Base-by-base conservation (phyloP, 2,113 vertebrate genomes). In the Scytalopus superciliaris region DNA sequence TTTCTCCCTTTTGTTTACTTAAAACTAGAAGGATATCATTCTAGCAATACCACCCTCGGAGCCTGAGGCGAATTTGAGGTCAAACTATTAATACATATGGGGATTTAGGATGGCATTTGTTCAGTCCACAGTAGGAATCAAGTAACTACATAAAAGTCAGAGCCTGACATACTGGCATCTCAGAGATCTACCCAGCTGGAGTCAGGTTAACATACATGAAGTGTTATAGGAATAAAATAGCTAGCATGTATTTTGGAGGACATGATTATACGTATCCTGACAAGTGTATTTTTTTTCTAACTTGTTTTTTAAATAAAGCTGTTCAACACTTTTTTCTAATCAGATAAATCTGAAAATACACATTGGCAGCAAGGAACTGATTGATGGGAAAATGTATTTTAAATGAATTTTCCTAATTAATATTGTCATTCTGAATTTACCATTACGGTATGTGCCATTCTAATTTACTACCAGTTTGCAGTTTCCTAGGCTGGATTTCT, bases 351-450 rank as follows among this genome's bases (percentile, higher is more conserved):
- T 87, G n/a, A 83, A 87, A 94, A 69, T 21, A 7, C 28, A 50
- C 19, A 37, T 7, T 62, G 24, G 7, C 25, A 69, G n/a, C 10
- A 93, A 73, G 30, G 31, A 73, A 49, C 3, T 66, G 84, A 94
- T 2, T 66, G 81, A 91, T 10, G 87, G 37, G 45, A 62, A 89
- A 82, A 91, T 35, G 27, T 14, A 57, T 77, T 85, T 85, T 35
- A 84, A 95, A 66, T 79, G 44, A 31, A 22, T 57, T 79, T 83
- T 76, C 37, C 33, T 91, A 94, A 96, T 91, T 85, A 85, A 91
- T 79, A 91, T 42, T 91, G 91, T 33, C 91, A 90, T 76, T 57
- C 67, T 50, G 59, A 91, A 93, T 92, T 88, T 85, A 50, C 21
- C 30, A 64, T 85, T 89, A 62, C 6, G 12, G 31, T 13, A 69